Percentiles rank a stretch among this genome's conserved stretches.
Evolutionary conservation across 53 echinoderm and acorn worm genomes (phyloP).

Genomic region (Temnopleurus reevesii): DNA sequence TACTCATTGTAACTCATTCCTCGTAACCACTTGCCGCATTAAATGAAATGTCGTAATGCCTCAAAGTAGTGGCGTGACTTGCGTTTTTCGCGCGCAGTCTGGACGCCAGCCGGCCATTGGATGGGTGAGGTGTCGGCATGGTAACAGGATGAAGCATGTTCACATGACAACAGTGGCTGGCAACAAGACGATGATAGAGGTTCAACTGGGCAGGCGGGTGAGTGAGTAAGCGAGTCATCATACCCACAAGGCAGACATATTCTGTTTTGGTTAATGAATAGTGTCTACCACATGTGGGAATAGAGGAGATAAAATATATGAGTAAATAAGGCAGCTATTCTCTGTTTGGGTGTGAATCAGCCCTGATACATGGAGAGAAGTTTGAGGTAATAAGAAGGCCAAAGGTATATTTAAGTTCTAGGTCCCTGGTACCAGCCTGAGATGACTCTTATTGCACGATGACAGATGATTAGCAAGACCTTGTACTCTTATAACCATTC

Average conservation of each 20-base stretch:
- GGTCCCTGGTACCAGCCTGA: neutral
- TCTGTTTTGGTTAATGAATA: constrained; percentile 48
- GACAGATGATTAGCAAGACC: too few relatives aligned
- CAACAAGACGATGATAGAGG: constrained; percentile 52
- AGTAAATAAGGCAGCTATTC: constrained; percentile 11
- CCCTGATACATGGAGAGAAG: neutral
- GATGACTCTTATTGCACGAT: too few relatives aligned
- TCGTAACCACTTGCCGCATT: neutral
- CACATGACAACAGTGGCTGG: constrained; percentile 54
- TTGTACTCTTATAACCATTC: too few relatives aligned
- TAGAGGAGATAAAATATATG: neutral
- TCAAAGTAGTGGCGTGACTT: constrained; percentile 46
- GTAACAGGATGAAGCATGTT: constrained; percentile 42
- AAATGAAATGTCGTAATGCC: constrained; percentile 49
- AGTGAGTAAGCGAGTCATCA: constrained; percentile 43
- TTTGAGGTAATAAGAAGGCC: neutral
- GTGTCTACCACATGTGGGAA: neutral
- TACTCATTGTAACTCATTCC: neutral
- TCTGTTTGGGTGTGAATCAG: constrained; percentile 42
- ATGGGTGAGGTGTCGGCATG: constrained; percentile 41
- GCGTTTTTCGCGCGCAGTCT: constrained; percentile 42
- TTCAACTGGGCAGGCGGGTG: neutral
- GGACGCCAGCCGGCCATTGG: constrained; percentile 36
- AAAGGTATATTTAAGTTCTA: neutral
- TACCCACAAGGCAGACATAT: constrained; percentile 43